A percentile compares a stretch with the other conserved stretches of the same genome.
These are phyloP conservation scores for human DNA, from an alignment of 2,113 vertebrate species.

Conservation along the genomic window DNA sequence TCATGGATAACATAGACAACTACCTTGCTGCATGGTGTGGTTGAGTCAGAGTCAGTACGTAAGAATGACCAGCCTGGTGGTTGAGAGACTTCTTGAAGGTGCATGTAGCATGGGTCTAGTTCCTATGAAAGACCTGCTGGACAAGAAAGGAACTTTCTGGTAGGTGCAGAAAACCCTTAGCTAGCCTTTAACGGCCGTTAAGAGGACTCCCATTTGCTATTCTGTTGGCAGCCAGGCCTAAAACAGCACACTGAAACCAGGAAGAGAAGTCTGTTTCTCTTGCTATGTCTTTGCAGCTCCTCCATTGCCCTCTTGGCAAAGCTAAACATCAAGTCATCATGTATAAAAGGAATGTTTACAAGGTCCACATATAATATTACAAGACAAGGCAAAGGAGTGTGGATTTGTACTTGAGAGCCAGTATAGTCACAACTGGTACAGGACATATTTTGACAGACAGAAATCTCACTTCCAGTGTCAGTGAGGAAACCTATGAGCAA, in stretches of 20 bases:
- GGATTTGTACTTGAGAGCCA: neutral
- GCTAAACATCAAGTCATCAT: neutral
- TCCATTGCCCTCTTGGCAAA: neutral
- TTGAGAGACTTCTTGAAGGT: neutral
- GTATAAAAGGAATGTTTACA: neutral
- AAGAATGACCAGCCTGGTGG: neutral
- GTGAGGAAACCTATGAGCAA: neutral
- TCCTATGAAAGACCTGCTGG: neutral
- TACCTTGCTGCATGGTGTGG: neutral
- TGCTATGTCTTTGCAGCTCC: neutral
- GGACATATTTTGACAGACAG: neutral
- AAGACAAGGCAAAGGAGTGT: neutral
- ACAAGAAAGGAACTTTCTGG: neutral
- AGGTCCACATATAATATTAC: neutral
- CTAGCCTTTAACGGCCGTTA: neutral
- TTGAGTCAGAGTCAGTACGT: neutral
- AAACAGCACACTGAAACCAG: neutral
- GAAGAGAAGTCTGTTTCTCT: neutral
- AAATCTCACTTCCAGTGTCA: neutral
- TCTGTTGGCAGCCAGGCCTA: neutral
- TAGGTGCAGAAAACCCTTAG: neutral
- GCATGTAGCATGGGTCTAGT: neutral
- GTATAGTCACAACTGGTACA: neutral
- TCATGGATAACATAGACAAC: neutral
- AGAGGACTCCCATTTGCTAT: neutral